Evolutionary conservation across 1,140 invertebrate species (phyloP).

Genomic region (Leptoteleia sp.): DNA sequence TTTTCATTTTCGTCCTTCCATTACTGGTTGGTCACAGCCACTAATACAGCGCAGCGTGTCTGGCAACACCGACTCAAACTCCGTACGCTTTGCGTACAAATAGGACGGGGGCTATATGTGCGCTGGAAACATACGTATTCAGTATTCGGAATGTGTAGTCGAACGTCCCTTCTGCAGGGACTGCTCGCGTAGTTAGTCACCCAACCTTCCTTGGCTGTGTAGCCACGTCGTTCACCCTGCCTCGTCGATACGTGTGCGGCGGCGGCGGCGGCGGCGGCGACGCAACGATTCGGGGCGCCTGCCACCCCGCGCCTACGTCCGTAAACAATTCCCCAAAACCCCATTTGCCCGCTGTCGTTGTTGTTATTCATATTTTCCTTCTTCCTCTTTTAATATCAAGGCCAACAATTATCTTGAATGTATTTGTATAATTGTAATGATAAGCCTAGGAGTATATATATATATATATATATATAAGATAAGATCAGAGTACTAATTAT

Average conservation of each 20-base stretch:
- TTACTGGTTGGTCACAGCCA: slow-evolving; percentile 53
- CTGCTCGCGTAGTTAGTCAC: slow-evolving; percentile 72
- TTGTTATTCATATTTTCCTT: no score
- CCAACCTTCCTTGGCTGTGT: slow-evolving; percentile 72
- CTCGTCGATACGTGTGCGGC: slow-evolving; percentile 61
- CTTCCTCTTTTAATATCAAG: slow-evolving; percentile 38
- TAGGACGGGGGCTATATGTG: slow-evolving; percentile 50
- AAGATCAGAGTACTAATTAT: no score
- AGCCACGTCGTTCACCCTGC: slow-evolving; percentile 68
- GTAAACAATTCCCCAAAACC: slow-evolving; percentile 29
- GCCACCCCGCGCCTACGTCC: slow-evolving; percentile 11
- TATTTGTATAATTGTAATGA: no score
- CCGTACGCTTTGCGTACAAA: slow-evolving; percentile 47
- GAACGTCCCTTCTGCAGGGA: slow-evolving; percentile 64
- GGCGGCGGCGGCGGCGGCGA: slow-evolving; percentile 65
- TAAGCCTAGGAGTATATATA: no score
- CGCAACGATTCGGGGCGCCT: slow-evolving; percentile 57
- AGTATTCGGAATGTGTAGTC: slow-evolving; percentile 71
- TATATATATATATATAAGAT: no score
- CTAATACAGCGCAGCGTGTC: slow-evolving; percentile 39
- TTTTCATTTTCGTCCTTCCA: slow-evolving; percentile 54
- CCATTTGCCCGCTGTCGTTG: slow-evolving; percentile 1
- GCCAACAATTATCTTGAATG: no score
- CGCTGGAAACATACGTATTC: slow-evolving; percentile 61
- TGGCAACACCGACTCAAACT: slow-evolving; percentile 43